Evolutionary conservation across 2,113 vertebrate genomes (phyloP).

Genomic region (Chloropsis cyanopogon): DNA sequence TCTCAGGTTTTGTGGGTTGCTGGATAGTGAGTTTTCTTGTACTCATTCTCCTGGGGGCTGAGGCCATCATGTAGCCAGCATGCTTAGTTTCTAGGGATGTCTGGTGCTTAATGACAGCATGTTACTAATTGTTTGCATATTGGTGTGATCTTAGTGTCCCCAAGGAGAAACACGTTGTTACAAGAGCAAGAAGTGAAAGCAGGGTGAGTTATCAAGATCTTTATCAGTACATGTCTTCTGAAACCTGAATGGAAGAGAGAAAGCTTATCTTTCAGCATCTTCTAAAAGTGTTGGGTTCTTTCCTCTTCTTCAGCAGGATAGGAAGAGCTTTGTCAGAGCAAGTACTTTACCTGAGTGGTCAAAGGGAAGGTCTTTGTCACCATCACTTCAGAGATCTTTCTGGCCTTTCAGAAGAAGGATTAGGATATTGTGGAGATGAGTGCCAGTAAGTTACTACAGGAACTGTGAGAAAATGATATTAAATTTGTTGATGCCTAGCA

Average conservation of each 20-base stretch:
- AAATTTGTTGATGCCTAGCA: not conserved
- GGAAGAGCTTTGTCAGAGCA: not conserved
- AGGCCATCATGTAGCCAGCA: not conserved
- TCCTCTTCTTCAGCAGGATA: not conserved
- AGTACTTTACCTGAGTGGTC: not conserved
- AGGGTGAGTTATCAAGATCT: not conserved
- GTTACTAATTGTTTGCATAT: not conserved
- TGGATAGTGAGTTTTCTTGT: not conserved
- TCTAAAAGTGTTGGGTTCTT: not conserved
- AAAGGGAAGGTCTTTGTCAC: not conserved
- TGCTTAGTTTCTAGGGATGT: not conserved
- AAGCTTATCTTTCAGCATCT: not conserved
- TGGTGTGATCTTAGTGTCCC: not conserved
- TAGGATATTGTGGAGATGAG: not conserved
- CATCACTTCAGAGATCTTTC: not conserved
- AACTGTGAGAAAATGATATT: not conserved
- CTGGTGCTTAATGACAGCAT: not conserved
- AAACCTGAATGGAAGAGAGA: not conserved
- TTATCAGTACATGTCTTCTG: not conserved
- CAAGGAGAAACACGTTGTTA: not conserved
- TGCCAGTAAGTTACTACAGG: not conserved
- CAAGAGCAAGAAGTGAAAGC: not conserved
- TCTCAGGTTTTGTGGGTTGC: not conserved
- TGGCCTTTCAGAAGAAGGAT: not conserved
- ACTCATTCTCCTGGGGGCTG: fast-evolving